Conservation (phyloP, 2,888 invertebrate species). For the Tetanocera ferruginea region DNA sequence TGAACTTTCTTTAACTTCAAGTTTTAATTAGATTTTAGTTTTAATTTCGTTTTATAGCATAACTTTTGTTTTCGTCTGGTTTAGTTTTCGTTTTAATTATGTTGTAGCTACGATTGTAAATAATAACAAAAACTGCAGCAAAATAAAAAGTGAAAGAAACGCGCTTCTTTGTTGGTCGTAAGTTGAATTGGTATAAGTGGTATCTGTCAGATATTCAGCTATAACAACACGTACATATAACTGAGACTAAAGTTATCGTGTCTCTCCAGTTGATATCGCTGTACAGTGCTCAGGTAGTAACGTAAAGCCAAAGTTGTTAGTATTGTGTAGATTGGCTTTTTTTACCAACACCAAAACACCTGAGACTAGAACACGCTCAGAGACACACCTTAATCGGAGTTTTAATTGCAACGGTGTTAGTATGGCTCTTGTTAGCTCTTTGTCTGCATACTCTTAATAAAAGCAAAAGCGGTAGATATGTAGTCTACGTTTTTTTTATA, state of each 20-base stretch:
- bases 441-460: too few relatives aligned
- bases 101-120: slow-evolving; percentile 24
- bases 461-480: too few relatives aligned
- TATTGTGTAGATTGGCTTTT: background rate
- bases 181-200: background rate
- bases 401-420: background rate
- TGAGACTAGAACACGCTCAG: background rate
- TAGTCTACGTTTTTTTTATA: too few relatives aligned
- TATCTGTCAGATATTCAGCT: slow-evolving; percentile 19
- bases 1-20: background rate
- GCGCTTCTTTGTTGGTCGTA: background rate
- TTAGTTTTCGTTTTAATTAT: background rate
- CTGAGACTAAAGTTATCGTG: background rate
- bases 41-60: background rate
- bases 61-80: background rate
- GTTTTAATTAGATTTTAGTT: background rate
- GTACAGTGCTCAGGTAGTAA: slow-evolving; percentile 1
- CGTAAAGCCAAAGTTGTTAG: background rate
- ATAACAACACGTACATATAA: background rate
- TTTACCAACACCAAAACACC: slow-evolving; percentile 11
- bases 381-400: slow-evolving; percentile 28
- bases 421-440: background rate
- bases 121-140: slow-evolving; percentile 31
- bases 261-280: slow-evolving; percentile 1
- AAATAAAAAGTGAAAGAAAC: slow-evolving; percentile 28